Evolutionary conservation across 1,140 invertebrate genomes (phyloP).

Genomic region (Eurosta solidaginis): DNA sequence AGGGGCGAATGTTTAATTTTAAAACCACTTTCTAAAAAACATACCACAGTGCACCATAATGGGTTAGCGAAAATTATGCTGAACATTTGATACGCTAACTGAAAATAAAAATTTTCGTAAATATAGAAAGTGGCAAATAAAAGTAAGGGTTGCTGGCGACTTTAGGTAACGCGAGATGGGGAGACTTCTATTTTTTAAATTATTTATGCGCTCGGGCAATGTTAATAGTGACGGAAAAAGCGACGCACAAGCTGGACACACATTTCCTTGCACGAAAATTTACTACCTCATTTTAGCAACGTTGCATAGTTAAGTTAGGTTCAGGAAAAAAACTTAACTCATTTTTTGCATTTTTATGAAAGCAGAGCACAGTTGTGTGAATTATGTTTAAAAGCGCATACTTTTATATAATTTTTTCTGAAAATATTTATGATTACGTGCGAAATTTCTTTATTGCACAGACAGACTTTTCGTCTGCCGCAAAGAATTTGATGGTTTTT

Average conservation of each 20-base stretch:
- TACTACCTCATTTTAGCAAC: background rate
- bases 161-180: too few relatives aligned
- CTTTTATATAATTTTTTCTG: background rate
- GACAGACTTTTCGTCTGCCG: background rate
- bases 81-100: background rate
- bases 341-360: background rate
- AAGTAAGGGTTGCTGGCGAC: background rate
- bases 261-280: background rate
- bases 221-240: background rate
- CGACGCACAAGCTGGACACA: background rate
- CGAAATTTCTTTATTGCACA: background rate
- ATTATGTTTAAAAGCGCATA: background rate
- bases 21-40: too few relatives aligned
- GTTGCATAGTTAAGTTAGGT: background rate
- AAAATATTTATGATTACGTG: background rate
- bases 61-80: background rate
- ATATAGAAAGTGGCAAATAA: background rate
- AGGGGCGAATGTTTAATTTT: too few relatives aligned
- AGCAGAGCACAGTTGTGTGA: background rate
- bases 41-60: too few relatives aligned
- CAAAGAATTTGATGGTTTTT: background rate
- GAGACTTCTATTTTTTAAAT: background rate
- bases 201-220: slow-evolving; percentile 24
- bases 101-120: background rate
- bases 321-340: background rate